Percentiles rank a stretch among this genome's conserved stretches.
phyloP scores from a whole-genome alignment of 2,888 invertebrate species.

The Lasius fuliginosus region DNA sequence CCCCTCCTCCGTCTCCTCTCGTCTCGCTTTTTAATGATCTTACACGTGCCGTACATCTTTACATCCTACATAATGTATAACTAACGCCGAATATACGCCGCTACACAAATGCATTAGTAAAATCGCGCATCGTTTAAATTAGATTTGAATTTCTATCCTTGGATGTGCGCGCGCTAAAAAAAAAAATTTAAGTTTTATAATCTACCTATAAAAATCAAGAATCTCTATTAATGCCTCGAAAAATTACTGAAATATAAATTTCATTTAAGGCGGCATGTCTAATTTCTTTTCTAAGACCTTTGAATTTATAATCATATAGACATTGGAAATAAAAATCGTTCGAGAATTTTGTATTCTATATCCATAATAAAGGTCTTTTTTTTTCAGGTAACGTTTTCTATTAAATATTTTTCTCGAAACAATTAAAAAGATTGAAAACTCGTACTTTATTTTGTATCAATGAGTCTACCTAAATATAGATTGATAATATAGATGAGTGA shows the following conservation, averaged over 20 bases:
- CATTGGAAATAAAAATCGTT: too few relatives aligned
- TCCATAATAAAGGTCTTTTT: background rate
- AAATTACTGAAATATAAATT: background rate
- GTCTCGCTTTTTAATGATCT: slow-evolving; percentile 15
- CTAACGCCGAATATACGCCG: background rate
- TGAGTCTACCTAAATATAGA: background rate
- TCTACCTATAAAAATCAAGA: background rate
- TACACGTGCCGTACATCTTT: background rate
- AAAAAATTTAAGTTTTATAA: background rate
- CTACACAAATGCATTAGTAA: background rate
- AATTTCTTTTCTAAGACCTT: background rate
- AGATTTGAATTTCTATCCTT: background rate
- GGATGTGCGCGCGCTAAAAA: background rate
- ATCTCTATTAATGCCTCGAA: background rate
- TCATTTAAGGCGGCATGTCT: background rate
- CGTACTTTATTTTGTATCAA: slow-evolving; percentile 1
- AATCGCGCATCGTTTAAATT: background rate
- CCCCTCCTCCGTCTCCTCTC: slow-evolving; percentile 26
- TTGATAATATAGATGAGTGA: slow-evolving; percentile 13
- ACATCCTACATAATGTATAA: background rate
- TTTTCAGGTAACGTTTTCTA: background rate
- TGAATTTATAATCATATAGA: background rate
- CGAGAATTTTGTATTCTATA: background rate
- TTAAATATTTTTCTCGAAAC: background rate
- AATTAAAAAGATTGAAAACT: background rate